Evolutionary conservation across 2,888 invertebrate genomes (phyloP).

Genomic region (Drosophila emarginata): DNA sequence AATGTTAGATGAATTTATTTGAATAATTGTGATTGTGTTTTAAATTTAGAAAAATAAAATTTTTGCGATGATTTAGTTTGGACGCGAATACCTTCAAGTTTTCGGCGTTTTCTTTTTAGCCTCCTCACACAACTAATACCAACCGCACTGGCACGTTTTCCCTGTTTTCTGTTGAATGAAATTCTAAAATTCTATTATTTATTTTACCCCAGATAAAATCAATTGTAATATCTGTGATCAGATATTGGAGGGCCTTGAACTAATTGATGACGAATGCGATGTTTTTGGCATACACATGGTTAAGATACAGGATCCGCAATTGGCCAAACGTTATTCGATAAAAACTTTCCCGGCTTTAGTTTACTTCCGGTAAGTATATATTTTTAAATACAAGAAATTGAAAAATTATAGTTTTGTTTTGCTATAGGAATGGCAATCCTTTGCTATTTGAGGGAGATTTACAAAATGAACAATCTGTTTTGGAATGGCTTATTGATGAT

Average conservation of each 20-base stretch:
- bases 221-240: conserved; percentile 96
- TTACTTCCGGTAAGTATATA: conserved; percentile 88
- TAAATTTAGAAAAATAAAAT: conserved; percentile 7
- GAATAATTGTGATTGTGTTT: conserved; percentile 7
- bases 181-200: background rate
- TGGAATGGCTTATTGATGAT: conserved; percentile 96
- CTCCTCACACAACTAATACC: conserved; percentile 43
- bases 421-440: conserved; percentile 91
- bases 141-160: conserved; percentile 25
- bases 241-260: conserved; percentile 93
- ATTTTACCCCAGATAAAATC: conserved; percentile 87
- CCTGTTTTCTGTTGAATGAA: background rate
- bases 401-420: conserved; percentile 37
- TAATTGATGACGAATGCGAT: conserved; percentile 95
- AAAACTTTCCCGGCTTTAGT: conserved; percentile 97
- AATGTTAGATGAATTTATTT: conserved; percentile 42
- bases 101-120: conserved; percentile 76
- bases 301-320: conserved; percentile 94
- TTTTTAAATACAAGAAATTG: fast-evolving
- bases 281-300: conserved; percentile 97
- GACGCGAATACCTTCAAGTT: conserved; percentile 79
- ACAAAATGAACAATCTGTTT: conserved; percentile 94
- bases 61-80: conserved; percentile 75
- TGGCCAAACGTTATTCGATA: conserved; percentile 96
- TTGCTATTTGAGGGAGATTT: conserved; percentile 94